Evolutionary conservation across 2,888 invertebrate species (phyloP).

Genomic region (Diaperis boleti): DNA sequence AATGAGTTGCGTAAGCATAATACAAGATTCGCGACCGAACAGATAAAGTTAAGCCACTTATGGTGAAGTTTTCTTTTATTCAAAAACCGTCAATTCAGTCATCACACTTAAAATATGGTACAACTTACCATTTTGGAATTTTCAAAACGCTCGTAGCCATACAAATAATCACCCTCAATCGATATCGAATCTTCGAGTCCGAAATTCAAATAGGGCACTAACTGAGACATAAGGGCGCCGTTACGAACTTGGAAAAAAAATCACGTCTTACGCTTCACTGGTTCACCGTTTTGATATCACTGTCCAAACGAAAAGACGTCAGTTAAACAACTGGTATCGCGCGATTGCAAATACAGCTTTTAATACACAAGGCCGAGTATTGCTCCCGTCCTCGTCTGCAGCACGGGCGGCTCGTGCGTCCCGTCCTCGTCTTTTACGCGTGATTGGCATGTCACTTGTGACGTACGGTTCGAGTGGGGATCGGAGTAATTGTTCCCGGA

Average conservation of each 20-base stretch:
- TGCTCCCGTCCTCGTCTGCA: conserved; percentile 32
- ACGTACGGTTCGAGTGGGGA: conserved; percentile 47
- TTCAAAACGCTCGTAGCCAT: conserved; percentile 52
- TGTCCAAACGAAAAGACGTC: conserved; percentile 37
- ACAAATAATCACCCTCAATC: conserved; percentile 56
- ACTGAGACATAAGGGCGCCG: conserved; percentile 72
- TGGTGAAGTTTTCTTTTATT: conserved; percentile 2
- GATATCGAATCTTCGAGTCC: conserved; percentile 59
- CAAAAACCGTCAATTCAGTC: background rate
- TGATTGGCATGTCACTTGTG: conserved; percentile 50
- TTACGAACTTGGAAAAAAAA: conserved; percentile 3
- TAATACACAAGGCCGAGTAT: conserved; percentile 52
- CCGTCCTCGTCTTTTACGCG: conserved; percentile 45
- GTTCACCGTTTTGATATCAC: background rate
- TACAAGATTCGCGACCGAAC: conserved; percentile 27
- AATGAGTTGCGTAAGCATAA: conserved; percentile 48
- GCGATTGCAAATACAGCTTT: conserved; percentile 55
- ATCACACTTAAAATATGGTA: background rate
- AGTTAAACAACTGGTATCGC: conserved; percentile 50
- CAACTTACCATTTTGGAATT: conserved; percentile 59
- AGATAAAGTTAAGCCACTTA: conserved; percentile 27
- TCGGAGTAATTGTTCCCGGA: conserved; percentile 49
- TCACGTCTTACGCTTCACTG: conserved; percentile 5
- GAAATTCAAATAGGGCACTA: conserved; percentile 70
- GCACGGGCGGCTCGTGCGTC: background rate